A percentile compares a stretch with the other conserved stretches of the same genome.
Evolutionary conservation across 2,113 vertebrate species (phyloP).

Genomic region (Arothron firmamentum): DNA sequence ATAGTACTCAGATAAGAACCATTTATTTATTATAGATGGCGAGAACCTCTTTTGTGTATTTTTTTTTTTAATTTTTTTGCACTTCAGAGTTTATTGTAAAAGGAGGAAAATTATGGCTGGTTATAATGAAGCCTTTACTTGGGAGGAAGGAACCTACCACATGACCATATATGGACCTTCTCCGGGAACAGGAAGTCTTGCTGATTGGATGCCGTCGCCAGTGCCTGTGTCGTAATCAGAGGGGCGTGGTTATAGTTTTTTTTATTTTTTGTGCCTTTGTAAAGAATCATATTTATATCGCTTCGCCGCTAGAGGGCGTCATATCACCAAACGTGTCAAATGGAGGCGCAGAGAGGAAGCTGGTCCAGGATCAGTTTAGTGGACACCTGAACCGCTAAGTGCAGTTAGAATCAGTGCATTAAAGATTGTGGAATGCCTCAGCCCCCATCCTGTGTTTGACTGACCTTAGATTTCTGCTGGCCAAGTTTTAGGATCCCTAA

Average conservation of each 20-base stretch:
- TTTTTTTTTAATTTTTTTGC: not conserved
- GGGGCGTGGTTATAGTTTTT: slow-evolving; percentile 11
- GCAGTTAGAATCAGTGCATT: too few species aligned
- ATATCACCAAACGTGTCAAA: slow-evolving; percentile 30
- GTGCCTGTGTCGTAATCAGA: slow-evolving; percentile 35
- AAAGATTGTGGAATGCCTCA: too few species aligned
- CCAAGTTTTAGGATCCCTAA: too few species aligned
- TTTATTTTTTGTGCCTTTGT: slow-evolving; percentile 29
- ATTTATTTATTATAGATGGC: slow-evolving; percentile 48
- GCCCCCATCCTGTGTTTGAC: too few species aligned
- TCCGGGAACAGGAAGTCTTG: slow-evolving; percentile 34
- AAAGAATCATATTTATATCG: slow-evolving; percentile 16
- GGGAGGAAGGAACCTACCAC: slow-evolving; percentile 17
- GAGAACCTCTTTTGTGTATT: slow-evolving; percentile 21
- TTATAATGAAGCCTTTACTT: too few species aligned
- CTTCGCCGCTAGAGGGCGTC: slow-evolving; percentile 61
- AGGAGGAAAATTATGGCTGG: slow-evolving; percentile 7
- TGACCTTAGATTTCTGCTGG: too few species aligned
- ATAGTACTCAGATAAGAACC: slow-evolving; percentile 24
- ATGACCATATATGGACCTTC: slow-evolving; percentile 47
- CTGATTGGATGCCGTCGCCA: slow-evolving; percentile 46
- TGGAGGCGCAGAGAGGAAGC: not conserved
- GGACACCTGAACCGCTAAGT: not conserved
- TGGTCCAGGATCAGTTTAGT: not conserved
- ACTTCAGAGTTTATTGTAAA: slow-evolving; percentile 3